Evolutionary conservation across 1,140 invertebrate genomes (phyloP), one percentile per base, ranked within the genome.

Genomic region (Lasioglossum baleicum): DNA sequence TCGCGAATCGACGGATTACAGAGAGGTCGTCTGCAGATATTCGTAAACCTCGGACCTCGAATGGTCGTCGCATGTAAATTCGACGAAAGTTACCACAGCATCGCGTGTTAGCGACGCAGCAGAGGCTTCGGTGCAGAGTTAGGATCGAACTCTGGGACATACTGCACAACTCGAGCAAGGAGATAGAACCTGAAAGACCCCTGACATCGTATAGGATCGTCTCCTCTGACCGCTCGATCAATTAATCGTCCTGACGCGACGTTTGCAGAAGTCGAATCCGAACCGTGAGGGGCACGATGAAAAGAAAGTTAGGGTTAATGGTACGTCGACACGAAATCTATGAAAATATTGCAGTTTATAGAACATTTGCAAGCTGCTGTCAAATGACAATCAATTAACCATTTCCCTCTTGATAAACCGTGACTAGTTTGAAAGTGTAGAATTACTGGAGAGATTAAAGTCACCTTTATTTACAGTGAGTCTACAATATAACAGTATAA

Each of bases 221-320:
- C 58, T 63, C 42, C 67, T 42, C 40, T 61, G 56, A 7, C 17
- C 66, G 71, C 67, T 83, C 58, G 76, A 84, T 83, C 83, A 75
- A 84, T 84, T 84, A 84, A 84, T 83, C 83, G 83, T 15, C n/a
- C 60, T 40, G 76, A 68, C 82, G 53, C 44, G 44, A 48, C 26
- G 7, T 10, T 10, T 0, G 10, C n/a, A n/a, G 22, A 67, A 67
- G 65, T 48, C 42, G 44, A 48, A 15, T 26, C 15, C 7, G 13
- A 26, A 67, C n/a, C 44, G 44, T 13, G 11, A 48, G 10, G 10
- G 0, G 13, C 44, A 48, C 44, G 44, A 1, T 13, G 8, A 13
- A 48, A 48, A 48, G 44, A 48, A 48, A 48, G 44, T 48, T 48
- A 11, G 44, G 44, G 13, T 48, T 44, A 1, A 13, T 13, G 44